Percentiles rank a stretch among this genome's conserved stretches.
Conservation (phyloP, 2,797 vertebrate species). For the Triplophysa bombifrons region DNA sequence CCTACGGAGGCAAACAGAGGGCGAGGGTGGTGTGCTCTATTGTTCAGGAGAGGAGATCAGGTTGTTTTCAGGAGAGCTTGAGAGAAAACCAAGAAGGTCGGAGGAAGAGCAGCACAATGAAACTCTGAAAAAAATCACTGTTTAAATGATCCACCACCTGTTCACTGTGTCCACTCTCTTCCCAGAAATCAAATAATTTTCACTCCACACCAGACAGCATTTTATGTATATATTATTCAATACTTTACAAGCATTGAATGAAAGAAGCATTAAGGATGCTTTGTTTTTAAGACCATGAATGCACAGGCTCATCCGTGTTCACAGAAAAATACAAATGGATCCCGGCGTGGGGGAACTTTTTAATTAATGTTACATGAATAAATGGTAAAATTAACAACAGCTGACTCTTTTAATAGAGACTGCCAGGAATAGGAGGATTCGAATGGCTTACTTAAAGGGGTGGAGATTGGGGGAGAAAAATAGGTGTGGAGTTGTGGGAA, state of each 20-base stretch:
- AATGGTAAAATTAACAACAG: slow-evolving; percentile 54
- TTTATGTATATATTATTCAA: no score
- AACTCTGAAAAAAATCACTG: slow-evolving; percentile 68
- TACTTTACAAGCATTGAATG: neutral
- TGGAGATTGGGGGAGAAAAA: slow-evolving; percentile 44
- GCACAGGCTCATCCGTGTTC: slow-evolving; percentile 56
- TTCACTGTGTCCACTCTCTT: slow-evolving; percentile 63
- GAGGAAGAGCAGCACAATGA: slow-evolving; percentile 68
- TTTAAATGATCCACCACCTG: slow-evolving; percentile 76
- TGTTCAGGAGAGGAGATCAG: slow-evolving; percentile 47
- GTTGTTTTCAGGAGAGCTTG: slow-evolving; percentile 31
- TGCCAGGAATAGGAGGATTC: slow-evolving; percentile 57
- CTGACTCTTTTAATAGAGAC: slow-evolving; percentile 31
- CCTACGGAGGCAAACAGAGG: slow-evolving; percentile 28
- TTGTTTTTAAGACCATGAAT: slow-evolving; percentile 41
- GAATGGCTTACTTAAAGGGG: slow-evolving; percentile 35
- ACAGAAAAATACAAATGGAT: slow-evolving; percentile 57
- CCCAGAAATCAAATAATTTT: slow-evolving; percentile 61
- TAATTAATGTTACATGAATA: slow-evolving; percentile 49
- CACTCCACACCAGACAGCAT: slow-evolving; percentile 32
- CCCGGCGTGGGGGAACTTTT: slow-evolving; percentile 51
- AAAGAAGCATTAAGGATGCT: neutral
- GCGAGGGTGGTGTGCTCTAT: slow-evolving; percentile 36
- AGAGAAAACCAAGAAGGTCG: slow-evolving; percentile 37
- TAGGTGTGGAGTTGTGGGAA: slow-evolving; percentile 42